Conservation (phyloP, 2,888 invertebrate species). For the Choristoneura rosaceana region DNA sequence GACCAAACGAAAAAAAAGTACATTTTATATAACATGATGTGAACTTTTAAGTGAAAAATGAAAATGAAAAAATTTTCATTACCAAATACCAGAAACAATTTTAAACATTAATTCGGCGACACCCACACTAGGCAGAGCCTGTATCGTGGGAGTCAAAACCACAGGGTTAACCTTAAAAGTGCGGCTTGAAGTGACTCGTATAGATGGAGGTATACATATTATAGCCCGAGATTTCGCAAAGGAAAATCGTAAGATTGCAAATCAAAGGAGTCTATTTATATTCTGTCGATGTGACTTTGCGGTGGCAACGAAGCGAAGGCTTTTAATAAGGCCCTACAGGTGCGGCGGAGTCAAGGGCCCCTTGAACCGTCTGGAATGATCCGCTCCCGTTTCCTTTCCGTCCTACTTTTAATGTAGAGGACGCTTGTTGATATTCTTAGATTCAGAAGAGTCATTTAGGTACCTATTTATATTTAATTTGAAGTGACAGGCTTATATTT, state of each 20-base stretch:
- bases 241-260: neutral
- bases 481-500: neutral
- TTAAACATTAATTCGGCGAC: too few relatives aligned
- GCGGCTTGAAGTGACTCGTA: too few relatives aligned
- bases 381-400: slow-evolving; percentile 48
- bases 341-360: slow-evolving; percentile 48
- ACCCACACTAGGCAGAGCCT: too few relatives aligned
- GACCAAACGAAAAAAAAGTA: neutral
- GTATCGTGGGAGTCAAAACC: too few relatives aligned
- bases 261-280: slow-evolving; percentile 24
- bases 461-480: neutral
- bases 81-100: too few relatives aligned
- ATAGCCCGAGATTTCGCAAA: neutral
- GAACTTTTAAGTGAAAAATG: neutral
- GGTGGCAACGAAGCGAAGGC: slow-evolving; percentile 47
- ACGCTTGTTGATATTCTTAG: slow-evolving; percentile 38
- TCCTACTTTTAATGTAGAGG: slow-evolving; percentile 50
- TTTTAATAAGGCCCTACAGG: slow-evolving; percentile 57
- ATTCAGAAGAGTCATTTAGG: slow-evolving; percentile 14
- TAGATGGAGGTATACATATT: neutral
- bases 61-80: too few relatives aligned
- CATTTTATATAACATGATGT: neutral
- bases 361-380: slow-evolving; percentile 47
- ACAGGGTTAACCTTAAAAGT: too few relatives aligned
- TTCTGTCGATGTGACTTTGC: slow-evolving; percentile 32